Conservation (phyloP, 2,797 vertebrate species). For the Rhynchotus rufescens region DNA sequence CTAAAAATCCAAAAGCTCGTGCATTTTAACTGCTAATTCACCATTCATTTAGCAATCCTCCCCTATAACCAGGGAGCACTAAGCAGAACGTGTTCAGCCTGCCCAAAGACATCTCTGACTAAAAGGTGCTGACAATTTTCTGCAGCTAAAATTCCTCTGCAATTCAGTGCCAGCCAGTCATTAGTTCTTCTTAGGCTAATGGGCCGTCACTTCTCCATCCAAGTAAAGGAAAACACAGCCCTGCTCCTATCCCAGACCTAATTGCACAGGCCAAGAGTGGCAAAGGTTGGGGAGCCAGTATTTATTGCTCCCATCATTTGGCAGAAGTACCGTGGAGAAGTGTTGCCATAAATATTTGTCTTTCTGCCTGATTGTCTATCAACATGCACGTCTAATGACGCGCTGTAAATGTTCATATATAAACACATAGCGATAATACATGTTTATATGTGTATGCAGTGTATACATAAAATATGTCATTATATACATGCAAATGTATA, state of each 20-base stretch:
- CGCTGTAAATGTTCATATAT: background rate
- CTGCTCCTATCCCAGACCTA: background rate
- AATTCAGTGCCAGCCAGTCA: slow-evolving; percentile 23
- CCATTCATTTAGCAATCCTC: background rate
- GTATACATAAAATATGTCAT: background rate
- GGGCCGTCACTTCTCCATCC: slow-evolving; percentile 10
- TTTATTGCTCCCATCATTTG: background rate
- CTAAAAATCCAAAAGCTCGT: background rate
- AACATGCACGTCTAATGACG: slow-evolving; percentile 15
- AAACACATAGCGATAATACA: background rate
- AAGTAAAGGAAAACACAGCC: slow-evolving; percentile 13
- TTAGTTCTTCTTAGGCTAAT: background rate
- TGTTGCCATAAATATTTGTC: slow-evolving; percentile 38
- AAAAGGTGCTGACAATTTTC: background rate
- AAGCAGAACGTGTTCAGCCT: background rate
- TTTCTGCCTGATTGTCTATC: slow-evolving; percentile 45
- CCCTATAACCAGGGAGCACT: background rate
- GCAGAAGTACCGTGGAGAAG: slow-evolving; percentile 1
- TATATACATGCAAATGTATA: background rate
- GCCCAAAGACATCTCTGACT: background rate
- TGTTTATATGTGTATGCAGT: background rate
- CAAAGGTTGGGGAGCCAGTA: slow-evolving; percentile 33
- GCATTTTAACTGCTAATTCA: background rate
- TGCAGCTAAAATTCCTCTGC: slow-evolving; percentile 38
- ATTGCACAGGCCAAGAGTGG: slow-evolving; percentile 6